phyloP scores from a whole-genome alignment of 2,113 vertebrate genomes.

The Cyrtonyx montezumae region DNA sequence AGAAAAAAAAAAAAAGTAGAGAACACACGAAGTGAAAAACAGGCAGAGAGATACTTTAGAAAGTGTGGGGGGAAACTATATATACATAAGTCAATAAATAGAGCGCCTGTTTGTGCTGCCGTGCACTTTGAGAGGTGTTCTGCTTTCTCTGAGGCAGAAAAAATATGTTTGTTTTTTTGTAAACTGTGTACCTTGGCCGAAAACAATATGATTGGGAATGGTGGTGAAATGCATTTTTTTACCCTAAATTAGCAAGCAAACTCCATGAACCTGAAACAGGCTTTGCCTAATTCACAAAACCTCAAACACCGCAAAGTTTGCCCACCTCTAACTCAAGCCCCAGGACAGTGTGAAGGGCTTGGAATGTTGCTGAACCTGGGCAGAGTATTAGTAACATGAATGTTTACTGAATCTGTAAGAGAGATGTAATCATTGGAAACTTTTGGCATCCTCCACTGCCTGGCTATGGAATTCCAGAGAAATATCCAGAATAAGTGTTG shows the following conservation, averaged over 20 bases:
- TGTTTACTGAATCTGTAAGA: background rate
- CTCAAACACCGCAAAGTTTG: background rate
- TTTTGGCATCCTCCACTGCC: background rate
- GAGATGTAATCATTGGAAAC: background rate
- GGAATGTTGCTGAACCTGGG: background rate
- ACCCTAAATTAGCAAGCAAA: slow-evolving; percentile 33
- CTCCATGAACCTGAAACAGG: background rate
- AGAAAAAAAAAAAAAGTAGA: background rate
- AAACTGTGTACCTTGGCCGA: background rate
- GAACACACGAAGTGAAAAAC: background rate
- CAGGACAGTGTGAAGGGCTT: background rate
- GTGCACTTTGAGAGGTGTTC: background rate
- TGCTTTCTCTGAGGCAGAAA: background rate
- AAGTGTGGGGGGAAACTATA: background rate
- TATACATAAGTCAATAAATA: slow-evolving; percentile 16
- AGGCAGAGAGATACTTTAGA: background rate
- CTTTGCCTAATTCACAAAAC: background rate
- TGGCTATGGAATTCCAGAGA: background rate
- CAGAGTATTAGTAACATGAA: background rate
- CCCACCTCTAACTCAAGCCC: background rate
- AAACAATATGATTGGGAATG: slow-evolving; percentile 17
- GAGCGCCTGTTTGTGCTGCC: background rate
- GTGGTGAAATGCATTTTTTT: background rate
- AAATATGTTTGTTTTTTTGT: background rate
- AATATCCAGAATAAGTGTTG: background rate